These are phyloP conservation scores for Ifrita kowaldi DNA, from an alignment of 2,113 vertebrate genomes.

Conservation along the genomic window DNA sequence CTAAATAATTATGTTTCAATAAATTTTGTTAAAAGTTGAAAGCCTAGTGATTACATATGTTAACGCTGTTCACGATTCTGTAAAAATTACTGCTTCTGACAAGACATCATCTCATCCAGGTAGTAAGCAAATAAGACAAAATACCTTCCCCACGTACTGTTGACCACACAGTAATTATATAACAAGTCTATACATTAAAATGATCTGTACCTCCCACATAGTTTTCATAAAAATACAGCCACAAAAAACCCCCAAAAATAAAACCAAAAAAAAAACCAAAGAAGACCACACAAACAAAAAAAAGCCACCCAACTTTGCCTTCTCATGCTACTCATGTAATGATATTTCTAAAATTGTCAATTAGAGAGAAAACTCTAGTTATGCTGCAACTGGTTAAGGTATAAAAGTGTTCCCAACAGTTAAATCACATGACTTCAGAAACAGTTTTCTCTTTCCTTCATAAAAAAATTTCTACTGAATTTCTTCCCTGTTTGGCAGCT, in stretches of 20 bases:
- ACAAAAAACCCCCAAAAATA: background rate
- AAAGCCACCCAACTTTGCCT: background rate
- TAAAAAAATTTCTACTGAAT: background rate
- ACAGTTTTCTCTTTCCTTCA: background rate
- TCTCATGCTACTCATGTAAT: background rate
- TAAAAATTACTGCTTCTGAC: background rate
- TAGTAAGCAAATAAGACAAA: background rate
- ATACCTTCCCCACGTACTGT: accelerated
- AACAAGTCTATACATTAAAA: background rate
- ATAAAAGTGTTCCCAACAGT: background rate
- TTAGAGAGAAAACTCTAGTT: background rate
- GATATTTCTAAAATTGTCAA: background rate
- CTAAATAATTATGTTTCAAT: background rate
- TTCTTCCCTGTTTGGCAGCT: background rate
- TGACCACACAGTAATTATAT: background rate
- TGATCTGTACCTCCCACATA: accelerated
- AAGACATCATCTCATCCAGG: background rate
- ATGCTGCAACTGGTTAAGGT: background rate
- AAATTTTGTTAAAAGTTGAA: background rate
- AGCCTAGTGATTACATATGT: background rate
- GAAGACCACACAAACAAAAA: too few species aligned
- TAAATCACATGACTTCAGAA: background rate
- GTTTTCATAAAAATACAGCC: background rate
- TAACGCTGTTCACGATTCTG: background rate
- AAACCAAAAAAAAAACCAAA: too few species aligned